A percentile compares a stretch with the other conserved stretches of the same genome.
Evolutionary conservation across 1,140 invertebrate genomes (phyloP).

Genomic region (Cylas formicarius): DNA sequence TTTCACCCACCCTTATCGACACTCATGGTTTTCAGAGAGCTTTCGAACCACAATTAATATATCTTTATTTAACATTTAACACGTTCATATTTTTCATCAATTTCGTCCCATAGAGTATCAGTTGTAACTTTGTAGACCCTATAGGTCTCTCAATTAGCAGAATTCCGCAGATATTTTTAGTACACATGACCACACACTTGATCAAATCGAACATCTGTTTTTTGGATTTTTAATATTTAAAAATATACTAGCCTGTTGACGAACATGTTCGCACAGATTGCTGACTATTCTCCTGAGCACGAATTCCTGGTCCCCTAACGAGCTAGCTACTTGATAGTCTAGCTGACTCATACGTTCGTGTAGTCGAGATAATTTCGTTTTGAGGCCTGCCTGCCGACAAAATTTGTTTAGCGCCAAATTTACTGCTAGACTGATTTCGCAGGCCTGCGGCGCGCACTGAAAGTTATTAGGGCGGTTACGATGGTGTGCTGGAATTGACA

Average conservation of each 20-base stretch:
- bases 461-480: slow-evolving; percentile 12
- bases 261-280: slow-evolving; percentile 17
- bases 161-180: too few species aligned
- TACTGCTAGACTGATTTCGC: slow-evolving; percentile 26
- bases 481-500: neutral
- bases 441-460: slow-evolving; percentile 23
- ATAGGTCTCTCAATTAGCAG: too few species aligned
- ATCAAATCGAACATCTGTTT: too few species aligned
- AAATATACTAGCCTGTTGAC: slow-evolving; percentile 4
- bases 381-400: slow-evolving; percentile 25
- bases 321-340: slow-evolving; percentile 18
- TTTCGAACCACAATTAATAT: too few species aligned
- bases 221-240: too few species aligned
- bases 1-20: too few species aligned
- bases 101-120: too few species aligned
- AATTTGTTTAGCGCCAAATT: slow-evolving; percentile 30
- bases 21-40: too few species aligned
- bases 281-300: slow-evolving; percentile 25
- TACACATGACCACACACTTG: too few species aligned
- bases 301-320: slow-evolving; percentile 23
- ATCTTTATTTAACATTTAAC: too few species aligned
- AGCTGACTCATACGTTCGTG: slow-evolving; percentile 28
- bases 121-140: too few species aligned
- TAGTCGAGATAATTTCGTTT: slow-evolving; percentile 24
- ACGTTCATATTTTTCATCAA: too few species aligned